Evolutionary conservation across 2,113 vertebrate species (phyloP), one percentile per base, ranked within the genome.

Genomic region (Ictalurus furcatus): DNA sequence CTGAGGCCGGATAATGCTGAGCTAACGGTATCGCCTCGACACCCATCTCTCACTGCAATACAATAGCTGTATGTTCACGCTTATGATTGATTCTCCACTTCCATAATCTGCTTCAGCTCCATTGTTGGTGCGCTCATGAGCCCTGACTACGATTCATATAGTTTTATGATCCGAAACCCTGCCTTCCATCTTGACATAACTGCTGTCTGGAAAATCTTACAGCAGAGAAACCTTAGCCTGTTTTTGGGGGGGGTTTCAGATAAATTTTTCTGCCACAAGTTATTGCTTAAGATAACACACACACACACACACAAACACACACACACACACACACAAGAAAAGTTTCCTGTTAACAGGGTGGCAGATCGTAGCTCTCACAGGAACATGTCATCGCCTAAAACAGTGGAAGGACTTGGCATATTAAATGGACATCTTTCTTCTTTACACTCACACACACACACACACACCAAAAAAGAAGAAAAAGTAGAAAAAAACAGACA

Each of bases 21-120:
- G 81, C 54, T 59, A 59, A 61, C 54, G n/a, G 56, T 85, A 84
- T 63, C 73, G 88, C 80, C 34, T 61, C 16, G 69, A 48, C 65
- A 59, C 25, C 48, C 87, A n/a, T 73, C 80, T 34, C 56, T 48
- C 71, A 87, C 21, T 48, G 79, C 61, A 74, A 73, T 84, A 59
- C 65, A 88, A 73, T 73, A 82, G 79, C 84, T 81, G 69, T 40
- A 83, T 87, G 90, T 89, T 89, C 58, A 84, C 63, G 28, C 69
- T 19, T 61, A 90, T 89, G 87, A 88, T 89, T 84, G 86, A 87
- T 87, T 90, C 82, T 71, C 86, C 89, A 83, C 56, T 90, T 86
- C 59, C 11, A 67, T 86, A 87, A 56, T 87, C 87, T 82, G 40
- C 52, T 87, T 74, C 82, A 40, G 34, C 54, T 54, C 59, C 79